Percentiles rank a stretch among this genome's conserved stretches.
Evolutionary conservation across 2,797 vertebrate species (phyloP).

Genomic region (Pitangus sulphuratus): DNA sequence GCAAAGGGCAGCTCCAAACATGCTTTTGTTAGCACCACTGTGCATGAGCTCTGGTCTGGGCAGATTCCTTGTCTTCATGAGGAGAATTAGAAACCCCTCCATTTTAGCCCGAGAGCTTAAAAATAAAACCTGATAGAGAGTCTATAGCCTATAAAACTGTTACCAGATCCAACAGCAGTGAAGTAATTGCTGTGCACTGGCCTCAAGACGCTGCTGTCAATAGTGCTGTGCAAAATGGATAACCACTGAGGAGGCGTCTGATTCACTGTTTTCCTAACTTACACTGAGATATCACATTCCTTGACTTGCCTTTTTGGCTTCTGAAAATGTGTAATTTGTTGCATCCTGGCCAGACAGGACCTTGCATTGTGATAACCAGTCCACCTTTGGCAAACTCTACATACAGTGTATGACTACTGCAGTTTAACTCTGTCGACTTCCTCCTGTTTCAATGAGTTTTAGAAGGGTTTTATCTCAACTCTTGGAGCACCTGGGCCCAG

Average conservation of each 20-base stretch:
- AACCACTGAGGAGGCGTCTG: background rate
- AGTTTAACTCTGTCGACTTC: background rate
- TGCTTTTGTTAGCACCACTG: background rate
- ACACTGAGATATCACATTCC: background rate
- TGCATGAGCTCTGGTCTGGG: background rate
- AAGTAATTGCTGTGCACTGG: background rate
- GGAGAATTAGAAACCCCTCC: background rate
- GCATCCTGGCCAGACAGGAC: background rate
- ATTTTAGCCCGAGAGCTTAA: background rate
- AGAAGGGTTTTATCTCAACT: background rate
- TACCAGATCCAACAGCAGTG: background rate
- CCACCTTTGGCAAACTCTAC: background rate
- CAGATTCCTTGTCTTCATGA: background rate
- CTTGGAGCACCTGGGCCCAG: background rate
- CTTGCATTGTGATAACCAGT: background rate
- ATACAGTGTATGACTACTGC: fast-evolving
- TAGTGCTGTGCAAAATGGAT: background rate
- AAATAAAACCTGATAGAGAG: background rate
- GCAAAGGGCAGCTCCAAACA: background rate
- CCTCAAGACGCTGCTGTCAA: background rate
- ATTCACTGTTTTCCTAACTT: background rate
- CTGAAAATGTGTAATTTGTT: background rate
- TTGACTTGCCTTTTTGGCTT: background rate
- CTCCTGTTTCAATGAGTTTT: background rate
- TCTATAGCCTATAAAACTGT: background rate